These are phyloP conservation scores for Nothocercus julius DNA, from an alignment of 2,113 vertebrate genomes.

Conservation along the genomic window DNA sequence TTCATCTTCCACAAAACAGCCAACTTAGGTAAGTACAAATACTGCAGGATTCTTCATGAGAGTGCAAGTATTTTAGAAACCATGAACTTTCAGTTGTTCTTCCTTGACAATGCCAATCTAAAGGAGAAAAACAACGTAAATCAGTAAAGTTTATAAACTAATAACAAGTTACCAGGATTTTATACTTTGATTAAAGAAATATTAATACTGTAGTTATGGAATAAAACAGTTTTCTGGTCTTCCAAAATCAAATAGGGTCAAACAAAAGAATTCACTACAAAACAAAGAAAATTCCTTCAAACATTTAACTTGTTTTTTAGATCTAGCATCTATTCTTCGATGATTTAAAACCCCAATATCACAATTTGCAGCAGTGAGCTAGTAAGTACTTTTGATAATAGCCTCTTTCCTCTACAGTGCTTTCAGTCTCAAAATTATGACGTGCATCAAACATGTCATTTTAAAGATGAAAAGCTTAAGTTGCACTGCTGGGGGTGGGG, in stretches of 20 bases:
- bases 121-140: slow-evolving; percentile 29
- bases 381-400: background rate
- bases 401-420: background rate
- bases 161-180: background rate
- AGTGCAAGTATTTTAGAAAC: slow-evolving; percentile 78
- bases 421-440: background rate
- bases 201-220: background rate
- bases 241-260: background rate
- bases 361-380: background rate
- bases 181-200: background rate
- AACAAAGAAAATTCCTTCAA: background rate
- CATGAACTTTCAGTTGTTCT: slow-evolving; percentile 90
- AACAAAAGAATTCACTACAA: background rate
- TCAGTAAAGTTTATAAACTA: background rate
- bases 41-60: slow-evolving; percentile 62
- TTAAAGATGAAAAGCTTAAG: background rate
- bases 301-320: background rate
- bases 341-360: background rate
- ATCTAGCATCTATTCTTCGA: background rate
- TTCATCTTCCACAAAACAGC: slow-evolving; percentile 76
- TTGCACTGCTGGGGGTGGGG: background rate
- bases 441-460: background rate
- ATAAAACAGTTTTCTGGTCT: background rate
- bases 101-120: slow-evolving; percentile 89
- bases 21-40: slow-evolving; percentile 55